phyloP scores from a whole-genome alignment of 2,797 vertebrate species.

The Cuculus canorus region DNA sequence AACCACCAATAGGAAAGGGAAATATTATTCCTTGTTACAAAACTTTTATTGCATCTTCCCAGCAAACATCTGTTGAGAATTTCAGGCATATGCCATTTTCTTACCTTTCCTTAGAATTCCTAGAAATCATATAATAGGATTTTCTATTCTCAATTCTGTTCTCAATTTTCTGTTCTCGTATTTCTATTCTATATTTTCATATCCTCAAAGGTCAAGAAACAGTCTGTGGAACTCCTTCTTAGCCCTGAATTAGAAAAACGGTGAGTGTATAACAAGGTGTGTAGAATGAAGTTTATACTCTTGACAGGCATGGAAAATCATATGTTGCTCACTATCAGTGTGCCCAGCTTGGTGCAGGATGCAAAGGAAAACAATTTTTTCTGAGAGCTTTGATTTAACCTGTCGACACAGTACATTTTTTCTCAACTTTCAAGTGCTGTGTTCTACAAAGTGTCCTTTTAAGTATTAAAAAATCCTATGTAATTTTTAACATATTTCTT shows the following conservation, averaged over 20 bases:
- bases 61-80: background rate
- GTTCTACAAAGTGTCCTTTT: background rate
- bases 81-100: background rate
- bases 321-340: accelerated
- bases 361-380: background rate
- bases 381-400: background rate
- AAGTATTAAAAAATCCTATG: background rate
- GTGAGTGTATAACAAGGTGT: background rate
- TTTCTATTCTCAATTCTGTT: too few relatives aligned
- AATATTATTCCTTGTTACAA: background rate
- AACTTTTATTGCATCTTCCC: background rate
- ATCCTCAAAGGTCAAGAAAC: background rate
- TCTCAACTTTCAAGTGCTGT: background rate
- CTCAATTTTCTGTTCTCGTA: too few relatives aligned
- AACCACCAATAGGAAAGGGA: background rate
- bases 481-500: background rate
- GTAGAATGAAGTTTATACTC: background rate
- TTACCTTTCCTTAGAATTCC: background rate
- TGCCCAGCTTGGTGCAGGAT: background rate
- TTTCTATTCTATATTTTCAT: too few relatives aligned
- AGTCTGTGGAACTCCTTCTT: background rate
- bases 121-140: background rate
- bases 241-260: background rate
- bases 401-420: background rate
- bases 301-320: background rate